phyloP scores from a whole-genome alignment of 2,888 invertebrate genomes.

The Embidobia sp. region DNA sequence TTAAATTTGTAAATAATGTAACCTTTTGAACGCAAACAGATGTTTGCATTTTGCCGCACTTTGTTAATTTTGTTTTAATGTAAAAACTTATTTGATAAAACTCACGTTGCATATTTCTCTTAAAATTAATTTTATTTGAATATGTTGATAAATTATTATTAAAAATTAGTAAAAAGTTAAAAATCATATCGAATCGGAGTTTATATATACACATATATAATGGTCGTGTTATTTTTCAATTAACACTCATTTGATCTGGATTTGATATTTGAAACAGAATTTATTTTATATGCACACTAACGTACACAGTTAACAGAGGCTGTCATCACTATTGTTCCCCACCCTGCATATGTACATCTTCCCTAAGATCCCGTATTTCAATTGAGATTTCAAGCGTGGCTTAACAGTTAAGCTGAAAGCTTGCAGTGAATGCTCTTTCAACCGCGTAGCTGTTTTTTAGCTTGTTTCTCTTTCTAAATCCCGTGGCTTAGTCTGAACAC shows the following conservation, averaged over 20 bases:
- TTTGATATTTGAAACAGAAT: conserved; percentile 7
- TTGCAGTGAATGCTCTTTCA: conserved; percentile 62
- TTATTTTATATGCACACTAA: conserved; percentile 1
- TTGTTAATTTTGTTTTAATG: too few relatives aligned
- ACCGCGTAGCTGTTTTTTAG: conserved; percentile 62
- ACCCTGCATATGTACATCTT: conserved; percentile 53
- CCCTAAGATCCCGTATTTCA: conserved; percentile 62
- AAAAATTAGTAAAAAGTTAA: neutral
- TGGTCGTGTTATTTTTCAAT: conserved; percentile 1
- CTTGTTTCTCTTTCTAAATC: conserved; percentile 65
- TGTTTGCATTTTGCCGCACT: too few relatives aligned
- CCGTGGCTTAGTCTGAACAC: conserved; percentile 57
- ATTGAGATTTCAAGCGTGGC: conserved; percentile 65
- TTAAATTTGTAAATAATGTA: too few relatives aligned
- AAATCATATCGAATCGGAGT: neutral
- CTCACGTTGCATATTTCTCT: too few relatives aligned
- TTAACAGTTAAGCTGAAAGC: conserved; percentile 65
- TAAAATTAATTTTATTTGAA: too few relatives aligned
- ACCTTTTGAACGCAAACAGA: too few relatives aligned
- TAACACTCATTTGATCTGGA: neutral
- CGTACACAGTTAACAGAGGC: conserved; percentile 27
- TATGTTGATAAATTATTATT: too few relatives aligned
- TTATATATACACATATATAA: too few relatives aligned
- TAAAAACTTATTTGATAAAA: too few relatives aligned
- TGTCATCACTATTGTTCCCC: conserved; percentile 60